A percentile compares a stretch with the other conserved stretches of the same genome.
Evolutionary conservation across 2,113 vertebrate species (phyloP).

Genomic region (Mormyrus lacerda): DNA sequence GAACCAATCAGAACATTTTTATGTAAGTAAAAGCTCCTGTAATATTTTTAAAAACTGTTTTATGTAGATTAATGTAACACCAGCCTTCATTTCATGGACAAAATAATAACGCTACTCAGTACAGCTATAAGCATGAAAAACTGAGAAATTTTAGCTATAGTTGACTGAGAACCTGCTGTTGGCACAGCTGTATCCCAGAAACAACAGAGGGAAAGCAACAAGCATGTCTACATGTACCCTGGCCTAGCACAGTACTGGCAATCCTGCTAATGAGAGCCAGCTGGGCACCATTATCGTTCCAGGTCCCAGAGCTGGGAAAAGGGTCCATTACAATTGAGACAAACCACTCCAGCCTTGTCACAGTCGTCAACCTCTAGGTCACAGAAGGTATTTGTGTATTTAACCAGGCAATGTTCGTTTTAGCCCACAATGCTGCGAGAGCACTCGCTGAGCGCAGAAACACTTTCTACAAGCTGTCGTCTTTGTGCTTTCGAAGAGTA

Average conservation of each 20-base stretch:
- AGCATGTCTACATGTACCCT: not conserved
- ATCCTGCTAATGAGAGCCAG: not conserved
- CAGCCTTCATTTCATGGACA: not conserved
- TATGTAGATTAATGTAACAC: not conserved
- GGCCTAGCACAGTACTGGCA: not conserved
- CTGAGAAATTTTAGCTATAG: not conserved
- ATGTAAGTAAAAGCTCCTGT: not conserved
- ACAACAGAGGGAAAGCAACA: not conserved
- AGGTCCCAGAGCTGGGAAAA: not conserved
- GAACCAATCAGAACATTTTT: no score
- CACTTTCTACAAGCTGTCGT: not conserved
- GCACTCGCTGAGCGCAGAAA: not conserved
- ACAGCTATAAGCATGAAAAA: not conserved
- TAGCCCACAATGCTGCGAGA: not conserved
- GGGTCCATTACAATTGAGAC: not conserved
- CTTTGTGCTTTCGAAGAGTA: not conserved
- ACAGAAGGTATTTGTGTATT: not conserved
- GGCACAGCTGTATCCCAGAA: not conserved
- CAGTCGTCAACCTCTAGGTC: not conserved
- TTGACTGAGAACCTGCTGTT: not conserved
- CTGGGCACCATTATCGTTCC: not conserved
- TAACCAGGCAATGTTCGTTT: not conserved
- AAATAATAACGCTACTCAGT: not conserved
- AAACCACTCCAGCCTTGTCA: not conserved
- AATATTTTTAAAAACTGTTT: not conserved